Evolutionary conservation across 2,113 vertebrate species (phyloP).

Genomic region (Rhea americana): DNA sequence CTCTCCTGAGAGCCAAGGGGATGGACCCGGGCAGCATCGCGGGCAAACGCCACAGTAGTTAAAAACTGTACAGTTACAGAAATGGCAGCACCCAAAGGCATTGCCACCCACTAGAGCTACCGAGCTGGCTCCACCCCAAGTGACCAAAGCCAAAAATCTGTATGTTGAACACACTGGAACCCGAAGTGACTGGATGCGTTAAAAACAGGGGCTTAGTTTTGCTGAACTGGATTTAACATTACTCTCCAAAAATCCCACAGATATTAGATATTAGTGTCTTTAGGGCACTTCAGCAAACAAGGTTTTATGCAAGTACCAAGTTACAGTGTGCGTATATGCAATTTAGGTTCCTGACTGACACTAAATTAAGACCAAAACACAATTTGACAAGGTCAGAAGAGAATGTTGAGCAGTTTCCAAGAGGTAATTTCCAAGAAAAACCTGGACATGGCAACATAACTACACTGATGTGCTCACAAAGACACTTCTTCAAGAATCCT

Average conservation of each 20-base stretch:
- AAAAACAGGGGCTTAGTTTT: background rate
- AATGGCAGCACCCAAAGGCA: background rate
- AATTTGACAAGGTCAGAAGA: background rate
- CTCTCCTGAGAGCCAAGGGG: rapidly evolving
- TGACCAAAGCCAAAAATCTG: background rate
- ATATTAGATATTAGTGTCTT: background rate
- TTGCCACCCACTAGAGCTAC: background rate
- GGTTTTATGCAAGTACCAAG: background rate
- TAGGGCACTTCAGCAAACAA: background rate
- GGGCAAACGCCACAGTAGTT: background rate
- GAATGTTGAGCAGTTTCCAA: background rate
- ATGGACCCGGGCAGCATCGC: background rate
- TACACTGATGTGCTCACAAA: background rate
- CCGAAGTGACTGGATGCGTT: background rate
- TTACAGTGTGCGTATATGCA: background rate
- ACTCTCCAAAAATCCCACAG: background rate
- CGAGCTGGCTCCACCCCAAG: rapidly evolving
- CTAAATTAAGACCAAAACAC: background rate
- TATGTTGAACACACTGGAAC: too few relatives aligned
- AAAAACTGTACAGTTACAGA: background rate
- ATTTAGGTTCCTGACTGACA: background rate
- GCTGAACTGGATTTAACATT: background rate
- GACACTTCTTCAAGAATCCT: background rate
- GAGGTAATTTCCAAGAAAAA: background rate
- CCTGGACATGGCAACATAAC: background rate